Evolutionary conservation across 2,797 vertebrate species (phyloP), one percentile per base, ranked within the genome.

Genomic region (Enteromius anoplus): DNA sequence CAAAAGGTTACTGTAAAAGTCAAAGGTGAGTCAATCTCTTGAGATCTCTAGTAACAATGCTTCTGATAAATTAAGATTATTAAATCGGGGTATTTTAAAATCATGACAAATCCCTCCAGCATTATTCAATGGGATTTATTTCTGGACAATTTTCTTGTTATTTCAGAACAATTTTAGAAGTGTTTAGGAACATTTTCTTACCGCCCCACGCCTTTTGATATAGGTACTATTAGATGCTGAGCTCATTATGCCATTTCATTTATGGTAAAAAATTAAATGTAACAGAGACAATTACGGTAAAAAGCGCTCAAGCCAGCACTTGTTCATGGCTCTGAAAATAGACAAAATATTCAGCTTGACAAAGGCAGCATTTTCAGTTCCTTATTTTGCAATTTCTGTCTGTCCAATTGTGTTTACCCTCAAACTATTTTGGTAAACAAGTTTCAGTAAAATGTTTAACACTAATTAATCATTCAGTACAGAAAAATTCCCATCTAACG

Each of bases 291-390:
- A 32, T 64, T 64, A 64, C 60, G 3, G 71, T 75, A 75, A 34
- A 37, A 55, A 75, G 53, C 8, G 1, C 10, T 2, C 5, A 1
- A 77, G 55, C 23, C 5, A 47, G 75, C 40, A 19, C 8, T 68
- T 77, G 62, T 26, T 76, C 9, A 45, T 45, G 17, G 47, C 34
- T 47, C 37, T 77, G 64, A 77, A 83, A 77, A 83, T 83, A 83
- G 72, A 47, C 51, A 2, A 47, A 32, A 55, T 32, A 14, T 10
- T 76, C 14, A 40, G 58, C 71, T 34, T 9, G 19, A 55, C 34
- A 68, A 37, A 82, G 12, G 34, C 34, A 82, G 64, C 81, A 77
- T 69, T 83, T 83, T 83, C 81, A 60, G 81, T 83, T 83, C 81
- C 40, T 58, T 77, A 83, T 83, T 83, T 69, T 69, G 21, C 7